phyloP scores from a whole-genome alignment of 2,113 vertebrate species.

The Coreoperca whiteheadi region DNA sequence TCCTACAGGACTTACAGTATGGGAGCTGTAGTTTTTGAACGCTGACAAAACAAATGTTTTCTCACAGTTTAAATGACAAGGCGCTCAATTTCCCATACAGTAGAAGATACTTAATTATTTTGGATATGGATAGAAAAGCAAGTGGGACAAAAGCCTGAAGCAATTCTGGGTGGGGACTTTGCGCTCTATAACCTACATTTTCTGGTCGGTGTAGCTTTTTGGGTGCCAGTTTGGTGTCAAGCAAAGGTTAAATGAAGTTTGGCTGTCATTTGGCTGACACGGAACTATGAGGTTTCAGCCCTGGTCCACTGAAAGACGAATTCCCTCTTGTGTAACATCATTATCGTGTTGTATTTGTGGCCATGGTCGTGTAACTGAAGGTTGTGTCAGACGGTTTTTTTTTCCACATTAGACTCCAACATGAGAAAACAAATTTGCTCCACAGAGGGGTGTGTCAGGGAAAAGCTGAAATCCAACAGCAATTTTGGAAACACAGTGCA shows the following conservation, averaged over 20 bases:
- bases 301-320: background rate
- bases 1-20: background rate
- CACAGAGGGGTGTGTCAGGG: background rate
- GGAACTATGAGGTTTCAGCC: background rate
- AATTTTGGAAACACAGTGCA: conserved; percentile 3
- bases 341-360: background rate
- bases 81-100: background rate
- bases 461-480: background rate
- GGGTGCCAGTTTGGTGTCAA: background rate
- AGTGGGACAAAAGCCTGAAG: background rate
- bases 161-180: background rate
- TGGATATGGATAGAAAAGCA: background rate
- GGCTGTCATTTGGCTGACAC: background rate
- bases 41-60: background rate
- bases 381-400: background rate
- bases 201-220: background rate
- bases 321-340: background rate
- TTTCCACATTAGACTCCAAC: background rate
- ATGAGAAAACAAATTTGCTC: conserved; percentile 21
- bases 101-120: background rate
- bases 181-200: background rate
- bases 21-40: background rate
- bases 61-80: background rate
- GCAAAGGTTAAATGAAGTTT: conserved; percentile 1
- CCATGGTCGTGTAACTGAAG: background rate